Conservation (phyloP, 2,797 vertebrate genomes). For the Darevskia nairensis region DNA sequence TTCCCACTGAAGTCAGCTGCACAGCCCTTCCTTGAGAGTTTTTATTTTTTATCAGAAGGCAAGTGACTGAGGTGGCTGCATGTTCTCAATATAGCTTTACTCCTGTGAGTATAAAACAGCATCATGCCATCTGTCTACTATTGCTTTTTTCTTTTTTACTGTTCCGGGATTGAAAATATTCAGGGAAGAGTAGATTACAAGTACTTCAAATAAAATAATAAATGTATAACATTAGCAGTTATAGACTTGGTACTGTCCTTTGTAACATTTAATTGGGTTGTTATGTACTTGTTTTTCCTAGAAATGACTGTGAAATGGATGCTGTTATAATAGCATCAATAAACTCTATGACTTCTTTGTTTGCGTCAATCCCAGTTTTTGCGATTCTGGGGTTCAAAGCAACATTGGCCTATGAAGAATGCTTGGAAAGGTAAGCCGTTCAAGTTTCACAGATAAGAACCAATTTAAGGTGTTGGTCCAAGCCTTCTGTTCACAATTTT, state of each 20-base stretch:
- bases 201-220: too few species aligned
- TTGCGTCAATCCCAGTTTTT: slow-evolving; percentile 89
- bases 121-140: too few species aligned
- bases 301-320: slow-evolving; percentile 91
- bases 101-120: too few species aligned
- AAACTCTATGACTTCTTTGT: slow-evolving; percentile 92
- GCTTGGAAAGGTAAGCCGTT: slow-evolving; percentile 80
- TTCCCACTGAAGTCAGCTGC: neutral
- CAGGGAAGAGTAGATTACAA: too few species aligned
- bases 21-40: neutral
- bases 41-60: neutral
- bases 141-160: too few species aligned
- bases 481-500: neutral
- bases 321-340: slow-evolving; percentile 86
- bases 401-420: slow-evolving; percentile 76
- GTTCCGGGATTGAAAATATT: too few species aligned
- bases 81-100: too few species aligned
- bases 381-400: slow-evolving; percentile 94
- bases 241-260: neutral
- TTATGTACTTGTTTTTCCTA: slow-evolving; percentile 61
- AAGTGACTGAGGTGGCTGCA: too few species aligned
- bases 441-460: neutral
- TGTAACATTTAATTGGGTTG: neutral
- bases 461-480: neutral
- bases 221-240: too few species aligned